A percentile compares a stretch with the other conserved stretches of the same genome.
These are phyloP conservation scores for Tapirus terrestris DNA, from an alignment of 2,113 vertebrate genomes.

Conservation along the genomic window DNA sequence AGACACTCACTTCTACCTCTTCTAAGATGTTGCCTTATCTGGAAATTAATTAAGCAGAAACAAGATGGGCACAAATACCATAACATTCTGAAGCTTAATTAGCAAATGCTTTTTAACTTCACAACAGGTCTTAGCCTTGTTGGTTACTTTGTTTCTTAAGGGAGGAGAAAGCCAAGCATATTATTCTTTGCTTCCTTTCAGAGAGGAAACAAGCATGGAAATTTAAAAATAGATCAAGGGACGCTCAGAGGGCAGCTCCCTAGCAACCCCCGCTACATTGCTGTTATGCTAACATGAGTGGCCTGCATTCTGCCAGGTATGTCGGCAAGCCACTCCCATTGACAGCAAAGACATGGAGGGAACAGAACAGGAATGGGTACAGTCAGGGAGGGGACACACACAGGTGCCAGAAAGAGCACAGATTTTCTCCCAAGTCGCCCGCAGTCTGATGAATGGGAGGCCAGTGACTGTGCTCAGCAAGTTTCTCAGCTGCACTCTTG, in stretches of 20 bases:
- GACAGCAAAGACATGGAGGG: not conserved
- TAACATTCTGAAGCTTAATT: slow-evolving; percentile 80
- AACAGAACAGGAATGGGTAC: not conserved
- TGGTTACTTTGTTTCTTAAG: slow-evolving; percentile 79
- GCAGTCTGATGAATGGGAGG: slow-evolving; percentile 32
- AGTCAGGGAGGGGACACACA: not conserved
- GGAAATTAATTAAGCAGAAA: slow-evolving; percentile 83
- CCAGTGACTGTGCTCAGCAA: not conserved
- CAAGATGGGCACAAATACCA: slow-evolving; percentile 74
- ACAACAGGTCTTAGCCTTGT: slow-evolving; percentile 79
- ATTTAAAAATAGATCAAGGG: slow-evolving; percentile 84
- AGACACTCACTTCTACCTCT: slow-evolving; percentile 47
- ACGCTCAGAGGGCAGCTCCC: slow-evolving; percentile 49
- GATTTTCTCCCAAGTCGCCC: not conserved
- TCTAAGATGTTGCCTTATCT: slow-evolving; percentile 64
- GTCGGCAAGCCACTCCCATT: not conserved
- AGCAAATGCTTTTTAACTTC: slow-evolving; percentile 82
- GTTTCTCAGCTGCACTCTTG: slow-evolving; percentile 57
- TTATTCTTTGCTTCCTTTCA: slow-evolving; percentile 60
- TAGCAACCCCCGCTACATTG: slow-evolving; percentile 9
- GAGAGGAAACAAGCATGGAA: slow-evolving; percentile 66
- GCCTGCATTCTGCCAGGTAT: not conserved
- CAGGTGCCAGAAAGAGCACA: not conserved
- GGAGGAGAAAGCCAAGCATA: slow-evolving; percentile 73
- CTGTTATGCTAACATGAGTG: not conserved